phyloP scores from a whole-genome alignment of 1,140 invertebrate genomes.

The Nephotettix cincticeps region DNA sequence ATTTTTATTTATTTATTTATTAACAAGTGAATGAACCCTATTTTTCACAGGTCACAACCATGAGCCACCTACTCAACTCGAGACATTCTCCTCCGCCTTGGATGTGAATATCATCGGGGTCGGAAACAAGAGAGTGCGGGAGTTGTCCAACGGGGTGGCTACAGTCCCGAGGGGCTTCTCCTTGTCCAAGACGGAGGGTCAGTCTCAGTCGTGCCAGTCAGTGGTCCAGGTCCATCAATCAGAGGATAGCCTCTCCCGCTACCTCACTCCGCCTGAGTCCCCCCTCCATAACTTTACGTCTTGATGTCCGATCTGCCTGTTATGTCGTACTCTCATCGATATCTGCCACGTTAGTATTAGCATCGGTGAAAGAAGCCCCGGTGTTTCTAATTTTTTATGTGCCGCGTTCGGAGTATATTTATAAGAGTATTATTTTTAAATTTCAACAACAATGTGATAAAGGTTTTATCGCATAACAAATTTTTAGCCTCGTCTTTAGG shows the following conservation, averaged over 20 bases:
- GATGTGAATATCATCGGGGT: not conserved
- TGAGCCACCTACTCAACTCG: not conserved
- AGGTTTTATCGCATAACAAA: too few relatives aligned
- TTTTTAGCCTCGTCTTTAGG: too few relatives aligned
- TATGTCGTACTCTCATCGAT: too few relatives aligned
- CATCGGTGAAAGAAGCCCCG: too few relatives aligned
- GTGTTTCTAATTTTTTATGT: too few relatives aligned
- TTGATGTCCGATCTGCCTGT: constrained; percentile 1
- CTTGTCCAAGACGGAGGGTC: not conserved
- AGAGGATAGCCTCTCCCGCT: constrained; percentile 35
- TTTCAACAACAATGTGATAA: too few relatives aligned
- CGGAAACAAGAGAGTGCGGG: not conserved
- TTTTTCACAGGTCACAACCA: not conserved
- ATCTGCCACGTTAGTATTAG: too few relatives aligned
- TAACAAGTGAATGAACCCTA: too few relatives aligned
- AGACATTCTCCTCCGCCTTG: not conserved
- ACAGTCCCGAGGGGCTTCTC: not conserved
- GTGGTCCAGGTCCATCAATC: constrained; percentile 30
- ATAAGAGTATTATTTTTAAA: too few relatives aligned
- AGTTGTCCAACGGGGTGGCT: not conserved
- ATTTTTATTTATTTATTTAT: too few relatives aligned
- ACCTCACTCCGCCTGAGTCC: constrained; percentile 34
- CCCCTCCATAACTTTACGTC: not conserved
- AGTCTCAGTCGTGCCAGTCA: not conserved
- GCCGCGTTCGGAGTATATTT: too few relatives aligned